Percentiles rank a stretch among this genome's conserved stretches.
Evolutionary conservation across 2,113 vertebrate genomes (phyloP).

Genomic region (Neopipo cinnamomea): DNA sequence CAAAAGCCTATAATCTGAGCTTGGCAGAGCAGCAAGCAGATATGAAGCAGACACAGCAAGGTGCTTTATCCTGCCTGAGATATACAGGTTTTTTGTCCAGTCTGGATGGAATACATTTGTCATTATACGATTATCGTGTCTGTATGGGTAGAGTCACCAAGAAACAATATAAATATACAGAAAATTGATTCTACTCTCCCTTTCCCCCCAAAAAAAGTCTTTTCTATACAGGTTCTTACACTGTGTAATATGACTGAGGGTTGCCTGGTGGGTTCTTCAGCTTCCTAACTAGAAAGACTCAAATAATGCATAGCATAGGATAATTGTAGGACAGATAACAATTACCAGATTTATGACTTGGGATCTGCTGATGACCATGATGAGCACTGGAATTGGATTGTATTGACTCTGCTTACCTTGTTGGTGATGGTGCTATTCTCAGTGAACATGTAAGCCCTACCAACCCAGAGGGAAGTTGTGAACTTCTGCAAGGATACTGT

Average conservation of each 20-base stretch:
- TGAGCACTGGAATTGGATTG: not conserved
- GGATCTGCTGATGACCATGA: not conserved
- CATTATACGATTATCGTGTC: not conserved
- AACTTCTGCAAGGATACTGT: not conserved
- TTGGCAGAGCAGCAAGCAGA: not conserved
- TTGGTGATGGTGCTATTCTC: not conserved
- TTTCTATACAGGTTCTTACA: not conserved
- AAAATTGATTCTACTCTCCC: not conserved
- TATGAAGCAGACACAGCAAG: not conserved
- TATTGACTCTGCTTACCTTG: not conserved
- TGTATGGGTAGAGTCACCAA: not conserved
- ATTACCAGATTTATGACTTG: not conserved
- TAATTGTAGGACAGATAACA: not conserved
- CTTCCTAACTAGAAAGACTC: not conserved
- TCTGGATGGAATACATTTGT: not conserved
- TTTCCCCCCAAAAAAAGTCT: not conserved
- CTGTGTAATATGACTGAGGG: not conserved
- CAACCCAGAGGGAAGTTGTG: not conserved
- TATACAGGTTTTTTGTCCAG: not conserved
- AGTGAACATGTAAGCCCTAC: fast-evolving
- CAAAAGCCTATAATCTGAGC: not conserved
- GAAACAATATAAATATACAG: not conserved
- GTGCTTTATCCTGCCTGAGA: not conserved
- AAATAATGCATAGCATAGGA: not conserved
- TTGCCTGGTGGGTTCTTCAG: not conserved